Evolutionary conservation across 1,140 invertebrate genomes (phyloP), one percentile per base, ranked within the genome.

Genomic region (Aphis gossypii): DNA sequence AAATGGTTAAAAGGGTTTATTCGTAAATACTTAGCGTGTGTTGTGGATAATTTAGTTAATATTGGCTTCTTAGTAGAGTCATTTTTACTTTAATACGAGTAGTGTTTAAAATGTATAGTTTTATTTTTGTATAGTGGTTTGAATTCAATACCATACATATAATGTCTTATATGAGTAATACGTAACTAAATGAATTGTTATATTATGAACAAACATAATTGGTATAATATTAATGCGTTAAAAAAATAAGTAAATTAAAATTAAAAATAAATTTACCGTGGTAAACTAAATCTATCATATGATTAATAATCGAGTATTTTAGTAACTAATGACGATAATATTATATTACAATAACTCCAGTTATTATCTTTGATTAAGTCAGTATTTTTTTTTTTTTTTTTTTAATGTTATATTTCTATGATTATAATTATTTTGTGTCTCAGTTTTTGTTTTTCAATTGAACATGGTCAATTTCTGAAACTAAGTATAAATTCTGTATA

Each of bases 1-100:
- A 48, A 82, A 82, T 46, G 25, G 90, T 82, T 89, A 68, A 92
- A 92, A 82, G 90, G 44, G 41, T 92, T 92, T 35, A 82, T 82
- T 76, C 56, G 30, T 46, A 35, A 91, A 76, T 60, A 88, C 20
- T 87, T 56, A 38, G 48, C 21, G 21, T 51, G 87, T 35, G 48
- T 51, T 54, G 48, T 20, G 35, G 87, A 89, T 38, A 89, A 46
- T 89, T 38, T 38, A 38, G 87, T 46, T 46, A 30, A 89, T 44
- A 89, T 35, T 23, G 38, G 87, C 87, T 41, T 30, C 20, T 35
- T 20, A 2, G 48, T 88, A n/a, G 38, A 88, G n/a, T 25, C 83
- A 8, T 84, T 84, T 44, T 25, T 23, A 84, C 35, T 84, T 25
- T 41, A 41, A 84, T 25, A 25, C 11, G 38, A 23, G 38, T 35